These are phyloP conservation scores for Pterocles gutturalis DNA, from an alignment of 2,113 vertebrate genomes.

Conservation along the genomic window DNA sequence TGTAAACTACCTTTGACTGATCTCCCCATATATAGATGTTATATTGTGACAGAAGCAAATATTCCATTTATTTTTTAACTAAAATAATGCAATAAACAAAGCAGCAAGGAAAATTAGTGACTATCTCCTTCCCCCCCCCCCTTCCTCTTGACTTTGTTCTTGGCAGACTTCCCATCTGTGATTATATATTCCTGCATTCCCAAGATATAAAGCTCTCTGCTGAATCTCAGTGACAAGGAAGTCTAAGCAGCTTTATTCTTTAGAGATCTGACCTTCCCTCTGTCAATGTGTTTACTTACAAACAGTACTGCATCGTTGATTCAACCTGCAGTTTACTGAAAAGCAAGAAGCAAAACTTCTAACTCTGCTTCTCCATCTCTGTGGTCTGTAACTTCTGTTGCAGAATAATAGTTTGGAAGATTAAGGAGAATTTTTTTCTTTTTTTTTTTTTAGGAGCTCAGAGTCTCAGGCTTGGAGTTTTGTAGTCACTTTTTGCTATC, in stretches of 20 bases:
- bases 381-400: not conserved
- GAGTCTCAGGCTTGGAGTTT: not conserved
- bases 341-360: not conserved
- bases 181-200: not conserved
- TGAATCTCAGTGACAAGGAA: slow-evolving; percentile 30
- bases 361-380: slow-evolving; percentile 11
- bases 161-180: not conserved
- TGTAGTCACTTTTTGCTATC: not conserved
- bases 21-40: not conserved
- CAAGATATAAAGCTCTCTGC: not conserved
- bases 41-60: not conserved
- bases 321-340: slow-evolving; percentile 62
- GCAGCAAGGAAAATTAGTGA: not conserved
- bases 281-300: slow-evolving; percentile 68
- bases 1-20: not conserved
- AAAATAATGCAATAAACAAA: not conserved
- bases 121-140: not conserved
- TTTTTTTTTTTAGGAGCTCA: not conserved
- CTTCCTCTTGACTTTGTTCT: not conserved
- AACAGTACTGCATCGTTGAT: slow-evolving; percentile 39
- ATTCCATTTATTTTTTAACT: not conserved
- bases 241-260: slow-evolving; percentile 47
- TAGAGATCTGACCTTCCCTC: slow-evolving; percentile 59
- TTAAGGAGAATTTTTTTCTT: not conserved
- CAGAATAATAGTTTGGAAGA: not conserved